Conservation (phyloP, 2,888 invertebrate genomes). For the Temnothorax unifasciatus region DNA sequence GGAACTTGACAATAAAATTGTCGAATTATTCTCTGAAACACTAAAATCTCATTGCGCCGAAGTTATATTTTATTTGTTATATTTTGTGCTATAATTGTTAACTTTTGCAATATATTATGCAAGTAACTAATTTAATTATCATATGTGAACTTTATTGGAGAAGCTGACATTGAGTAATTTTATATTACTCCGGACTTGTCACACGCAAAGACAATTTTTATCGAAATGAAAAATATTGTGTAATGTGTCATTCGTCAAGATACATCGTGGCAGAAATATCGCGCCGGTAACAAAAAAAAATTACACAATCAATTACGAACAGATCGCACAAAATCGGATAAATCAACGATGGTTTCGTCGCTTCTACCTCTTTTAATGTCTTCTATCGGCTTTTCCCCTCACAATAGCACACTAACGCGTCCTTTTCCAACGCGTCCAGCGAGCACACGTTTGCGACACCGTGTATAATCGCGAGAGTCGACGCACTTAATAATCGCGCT, state of each 20-base stretch:
- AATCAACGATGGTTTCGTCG: background rate
- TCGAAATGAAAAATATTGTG: background rate
- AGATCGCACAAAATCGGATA: background rate
- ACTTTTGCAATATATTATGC: background rate
- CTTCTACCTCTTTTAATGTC: background rate
- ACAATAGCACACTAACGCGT: background rate
- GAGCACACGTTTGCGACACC: constrained; percentile 40
- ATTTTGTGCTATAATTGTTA: too few species aligned
- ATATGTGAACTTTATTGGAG: background rate
- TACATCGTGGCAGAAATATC: background rate
- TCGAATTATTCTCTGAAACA: too few species aligned
- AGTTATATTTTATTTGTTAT: background rate
- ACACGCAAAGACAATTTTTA: background rate
- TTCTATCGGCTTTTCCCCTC: background rate
- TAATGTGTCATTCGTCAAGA: background rate
- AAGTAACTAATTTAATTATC: background rate
- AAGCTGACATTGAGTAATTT: background rate
- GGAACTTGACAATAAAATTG: background rate
- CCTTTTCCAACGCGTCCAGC: background rate
- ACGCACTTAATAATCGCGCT: constrained; percentile 52
- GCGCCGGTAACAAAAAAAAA: background rate
- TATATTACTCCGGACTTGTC: background rate
- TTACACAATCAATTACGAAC: background rate
- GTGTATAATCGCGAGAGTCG: constrained; percentile 34
- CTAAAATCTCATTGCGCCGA: background rate